Base-by-base conservation (phyloP, 2,888 invertebrate species). In the Drosophila rubida region DNA sequence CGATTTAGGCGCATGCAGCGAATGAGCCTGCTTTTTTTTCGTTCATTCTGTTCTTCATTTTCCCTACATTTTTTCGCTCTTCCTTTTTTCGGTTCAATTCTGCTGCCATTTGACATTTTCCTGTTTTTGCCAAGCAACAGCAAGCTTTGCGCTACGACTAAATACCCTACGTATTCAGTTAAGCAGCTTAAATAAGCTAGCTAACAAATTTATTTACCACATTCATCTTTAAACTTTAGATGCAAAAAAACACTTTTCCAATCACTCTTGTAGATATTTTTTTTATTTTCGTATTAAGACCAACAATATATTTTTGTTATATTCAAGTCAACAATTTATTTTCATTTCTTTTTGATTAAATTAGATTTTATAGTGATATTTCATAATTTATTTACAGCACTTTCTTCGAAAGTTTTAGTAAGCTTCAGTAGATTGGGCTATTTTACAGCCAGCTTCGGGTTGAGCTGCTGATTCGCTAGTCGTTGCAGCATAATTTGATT, bases 1-100 rank as follows among this genome's bases (percentile, higher is more conserved):
- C 82, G 89, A 88, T 87, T 88, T 89, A 83, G 85, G 78, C 82
- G 68, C 82, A 78, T 78, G 75, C 82, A 85, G 75, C 78, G 70
- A 67, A 68, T 59, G 67, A 65, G 68, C 50, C 60, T 58, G 25
- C 25, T 68, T 68, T 63, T 71, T 69, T 55, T 60, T 65, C 59
- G 48, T 44, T 32, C 46, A n/a, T 25, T 19, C 25, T 39, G 23
- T 53, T 46, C 39, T 42, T 37, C 35, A 37, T 37, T 57, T 60
- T 62, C 37, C 16, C 54, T 46, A 42, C 37, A 53, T 13, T 42
- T 42, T 53, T 51, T 54, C 39, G 7, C 30, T 39, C 22, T 44
- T 41, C 32, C 46, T 60, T 55, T 67, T 67, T 41, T 60, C 61
- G 13, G 22, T 50, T 77, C 62, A 60, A 69, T 67, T 71, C 68